Base-by-base conservation (phyloP, 1,140 invertebrate genomes). In the Radopholus similis region DNA sequence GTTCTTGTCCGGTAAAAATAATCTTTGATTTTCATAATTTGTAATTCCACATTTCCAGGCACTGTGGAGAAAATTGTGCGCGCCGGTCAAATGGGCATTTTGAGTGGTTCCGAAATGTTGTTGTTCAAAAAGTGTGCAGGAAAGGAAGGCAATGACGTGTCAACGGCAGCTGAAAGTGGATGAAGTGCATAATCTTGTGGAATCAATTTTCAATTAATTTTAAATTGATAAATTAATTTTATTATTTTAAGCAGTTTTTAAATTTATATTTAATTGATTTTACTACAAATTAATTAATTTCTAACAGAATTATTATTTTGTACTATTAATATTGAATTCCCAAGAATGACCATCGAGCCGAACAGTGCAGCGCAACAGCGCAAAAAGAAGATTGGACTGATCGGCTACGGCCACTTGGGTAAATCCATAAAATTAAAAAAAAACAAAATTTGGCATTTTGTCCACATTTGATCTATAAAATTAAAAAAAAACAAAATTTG, bases 391-490 rank as follows among this genome's bases (percentile, higher is more conserved):
- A 76, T 86, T 68, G 86, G 85, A 21, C 84, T 87, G 58, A 80
- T 87, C 56, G 86, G 86, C 37, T 86, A 83, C 75, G 86, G 86
- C 28, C 83, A 86, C 78, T 69, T 87, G 42, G 86, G 86, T 85
- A 76, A 80, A 73, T 56, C 21, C 30, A 51, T 28, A 49, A 18
- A 18, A 3, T 18, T 4, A 37, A 55, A 51, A 9, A 8, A n/a
- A n/a, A n/a, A n/a, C n/a, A n/a, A n/a, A n/a, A 28, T 4, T 40
- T 57, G 30, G 28, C 32, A 21, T 15, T 58, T 54, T 37, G 6
- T 30, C 32, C 42, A 42, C 15, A 35, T 54, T 32, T 60, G 11
- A 28, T 13, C 21, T 30, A 47, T 0, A 30, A 47, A 37, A 21
- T 47, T 47, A 6, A 60, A 60, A 28, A 11, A 1, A 51, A 23